These are phyloP conservation scores for Dolomedes plantarius DNA, from an alignment of 2,888 invertebrate genomes.

Conservation along the genomic window DNA sequence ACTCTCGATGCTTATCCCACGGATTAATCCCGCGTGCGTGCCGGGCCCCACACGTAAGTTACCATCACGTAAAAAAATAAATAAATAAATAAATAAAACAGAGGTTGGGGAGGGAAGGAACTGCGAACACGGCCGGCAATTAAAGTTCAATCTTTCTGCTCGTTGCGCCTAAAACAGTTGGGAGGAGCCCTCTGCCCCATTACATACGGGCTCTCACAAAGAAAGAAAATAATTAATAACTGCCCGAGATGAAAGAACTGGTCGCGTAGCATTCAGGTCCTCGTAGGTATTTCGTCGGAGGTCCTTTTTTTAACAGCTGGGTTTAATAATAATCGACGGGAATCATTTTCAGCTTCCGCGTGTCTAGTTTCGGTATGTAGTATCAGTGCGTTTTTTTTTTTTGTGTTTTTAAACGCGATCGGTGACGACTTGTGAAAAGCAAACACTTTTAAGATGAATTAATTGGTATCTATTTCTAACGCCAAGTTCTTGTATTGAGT, in stretches of 20 bases:
- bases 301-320: background rate
- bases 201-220: constrained; percentile 5
- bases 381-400: background rate
- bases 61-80: background rate
- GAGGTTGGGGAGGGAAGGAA: too few species aligned
- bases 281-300: background rate
- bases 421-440: too few species aligned
- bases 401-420: too few species aligned
- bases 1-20: too few species aligned
- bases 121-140: constrained; percentile 8
- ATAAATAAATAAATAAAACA: background rate
- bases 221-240: constrained; percentile 57
- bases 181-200: constrained; percentile 53
- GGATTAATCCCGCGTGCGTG: too few species aligned
- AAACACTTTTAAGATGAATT: too few species aligned
- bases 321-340: background rate
- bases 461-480: too few species aligned
- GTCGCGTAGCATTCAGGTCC: background rate
- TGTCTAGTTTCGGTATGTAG: background rate
- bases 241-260: background rate
- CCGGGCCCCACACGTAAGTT: background rate
- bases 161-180: constrained; percentile 8
- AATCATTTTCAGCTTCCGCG: background rate
- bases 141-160: constrained; percentile 29
- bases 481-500: too few species aligned